These are phyloP conservation scores for Hydropsyche tenuis DNA, from an alignment of 1,140 invertebrate species.

Conservation along the genomic window DNA sequence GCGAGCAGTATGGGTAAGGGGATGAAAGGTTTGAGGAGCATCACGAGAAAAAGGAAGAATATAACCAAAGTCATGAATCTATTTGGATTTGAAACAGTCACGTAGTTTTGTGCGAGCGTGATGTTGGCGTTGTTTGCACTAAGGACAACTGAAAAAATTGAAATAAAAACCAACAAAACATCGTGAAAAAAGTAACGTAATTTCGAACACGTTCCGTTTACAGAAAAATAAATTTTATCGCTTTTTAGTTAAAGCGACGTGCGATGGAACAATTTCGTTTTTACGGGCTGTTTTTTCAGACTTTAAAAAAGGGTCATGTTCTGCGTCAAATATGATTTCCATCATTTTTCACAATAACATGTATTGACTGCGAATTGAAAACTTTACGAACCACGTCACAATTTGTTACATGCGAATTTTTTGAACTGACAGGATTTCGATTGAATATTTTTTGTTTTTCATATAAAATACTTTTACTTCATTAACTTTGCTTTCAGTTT, in stretches of 20 bases:
- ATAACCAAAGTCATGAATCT: slow-evolving; percentile 32
- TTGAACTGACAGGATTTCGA: too few relatives aligned
- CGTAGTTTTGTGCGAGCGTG: slow-evolving; percentile 22
- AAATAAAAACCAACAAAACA: neutral
- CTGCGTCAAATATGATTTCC: too few relatives aligned
- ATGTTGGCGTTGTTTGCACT: slow-evolving; percentile 16
- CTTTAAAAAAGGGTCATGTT: too few relatives aligned
- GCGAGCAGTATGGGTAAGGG: neutral
- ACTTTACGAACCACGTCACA: too few relatives aligned
- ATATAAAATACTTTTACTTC: too few relatives aligned
- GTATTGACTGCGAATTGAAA: too few relatives aligned
- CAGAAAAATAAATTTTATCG: slow-evolving; percentile 19
- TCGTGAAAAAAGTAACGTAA: neutral
- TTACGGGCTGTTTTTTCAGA: too few relatives aligned
- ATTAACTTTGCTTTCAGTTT: too few relatives aligned
- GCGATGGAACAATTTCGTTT: neutral
- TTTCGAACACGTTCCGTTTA: slow-evolving; percentile 7
- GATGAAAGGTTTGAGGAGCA: too few relatives aligned
- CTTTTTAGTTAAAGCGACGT: neutral
- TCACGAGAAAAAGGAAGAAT: neutral
- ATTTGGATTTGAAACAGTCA: slow-evolving; percentile 33
- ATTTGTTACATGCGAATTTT: too few relatives aligned
- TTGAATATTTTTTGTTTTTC: too few relatives aligned
- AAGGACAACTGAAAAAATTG: slow-evolving; percentile 16
- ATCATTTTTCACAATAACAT: too few relatives aligned